A percentile compares a stretch with the other conserved stretches of the same genome.
Evolutionary conservation across 2,888 invertebrate species (phyloP).

Genomic region (Acanthosepion lycidas): DNA sequence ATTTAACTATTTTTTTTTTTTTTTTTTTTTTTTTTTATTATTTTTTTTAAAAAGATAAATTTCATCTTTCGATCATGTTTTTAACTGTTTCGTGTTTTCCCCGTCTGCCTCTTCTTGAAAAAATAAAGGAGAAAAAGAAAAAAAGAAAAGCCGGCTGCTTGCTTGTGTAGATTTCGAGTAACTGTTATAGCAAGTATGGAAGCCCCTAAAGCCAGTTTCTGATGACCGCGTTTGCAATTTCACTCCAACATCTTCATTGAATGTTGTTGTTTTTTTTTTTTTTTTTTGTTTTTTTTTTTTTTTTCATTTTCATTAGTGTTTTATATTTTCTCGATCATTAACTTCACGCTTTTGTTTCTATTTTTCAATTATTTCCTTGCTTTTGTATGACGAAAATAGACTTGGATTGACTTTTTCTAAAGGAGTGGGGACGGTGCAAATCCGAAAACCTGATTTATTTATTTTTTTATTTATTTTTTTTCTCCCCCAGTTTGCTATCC

Average conservation of each 20-base stretch:
- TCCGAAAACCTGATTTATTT: neutral
- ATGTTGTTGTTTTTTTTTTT: neutral
- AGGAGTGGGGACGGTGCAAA: neutral
- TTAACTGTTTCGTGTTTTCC: no score
- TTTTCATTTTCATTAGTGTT: neutral
- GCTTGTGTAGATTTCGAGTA: neutral
- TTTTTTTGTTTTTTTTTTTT: neutral
- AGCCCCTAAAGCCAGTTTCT: slow-evolving; percentile 37
- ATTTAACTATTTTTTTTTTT: no score
- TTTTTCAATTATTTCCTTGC: neutral
- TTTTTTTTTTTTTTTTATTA: no score
- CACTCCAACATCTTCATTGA: neutral
- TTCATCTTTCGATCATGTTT: no score
- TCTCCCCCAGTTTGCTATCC: no score
- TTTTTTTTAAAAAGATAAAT: no score
- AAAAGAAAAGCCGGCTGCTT: neutral
- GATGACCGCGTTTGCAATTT: slow-evolving; percentile 40
- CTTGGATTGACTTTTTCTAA: no score
- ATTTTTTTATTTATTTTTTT: neutral
- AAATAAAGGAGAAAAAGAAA: neutral
- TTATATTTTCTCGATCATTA: neutral
- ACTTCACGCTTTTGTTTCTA: neutral
- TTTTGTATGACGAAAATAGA: neutral
- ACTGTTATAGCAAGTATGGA: neutral
- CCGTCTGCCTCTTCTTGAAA: neutral